Percentiles rank a stretch among this genome's conserved stretches.
Conservation (phyloP, 2,113 vertebrate species). For the Megaptera novaeangliae region DNA sequence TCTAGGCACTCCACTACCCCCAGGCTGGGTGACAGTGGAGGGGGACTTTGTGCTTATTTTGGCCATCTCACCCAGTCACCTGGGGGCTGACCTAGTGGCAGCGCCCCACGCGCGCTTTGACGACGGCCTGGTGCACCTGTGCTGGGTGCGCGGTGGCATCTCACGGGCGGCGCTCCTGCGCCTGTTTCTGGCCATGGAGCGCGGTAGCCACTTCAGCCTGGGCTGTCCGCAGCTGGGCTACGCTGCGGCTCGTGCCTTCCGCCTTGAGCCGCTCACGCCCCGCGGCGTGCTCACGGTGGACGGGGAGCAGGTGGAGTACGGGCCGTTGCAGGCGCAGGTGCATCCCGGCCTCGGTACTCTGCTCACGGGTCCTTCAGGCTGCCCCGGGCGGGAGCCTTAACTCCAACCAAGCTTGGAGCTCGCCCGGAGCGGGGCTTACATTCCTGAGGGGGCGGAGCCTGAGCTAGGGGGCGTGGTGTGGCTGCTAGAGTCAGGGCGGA, state of each 20-base stretch:
- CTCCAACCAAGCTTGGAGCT: not conserved
- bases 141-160: conserved; percentile 88
- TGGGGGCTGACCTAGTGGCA: conserved; percentile 88
- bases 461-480: not conserved
- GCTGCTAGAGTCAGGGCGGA: not conserved
- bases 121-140: conserved; percentile 90
- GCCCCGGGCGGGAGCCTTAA: not conserved
- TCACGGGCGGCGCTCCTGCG: conserved; percentile 88
- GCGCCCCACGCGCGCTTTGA: conserved; percentile 88
- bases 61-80: conserved; percentile 89
- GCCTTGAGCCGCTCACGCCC: conserved; percentile 88
- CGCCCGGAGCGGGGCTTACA: not conserved
- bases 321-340: conserved; percentile 91
- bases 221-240: conserved; percentile 88
- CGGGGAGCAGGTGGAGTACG: conserved; percentile 91
- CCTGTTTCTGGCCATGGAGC: conserved; percentile 92
- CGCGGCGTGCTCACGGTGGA: conserved; percentile 91
- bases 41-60: conserved; percentile 90
- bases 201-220: conserved; percentile 85
- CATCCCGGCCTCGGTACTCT: conserved; percentile 69
- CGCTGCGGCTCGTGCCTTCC: conserved; percentile 87
- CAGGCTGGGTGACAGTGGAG: conserved; percentile 89
- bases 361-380: conserved; percentile 63
- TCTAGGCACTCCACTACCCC: conserved; percentile 86
- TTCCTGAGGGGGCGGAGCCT: not conserved